Conservation (phyloP, 1,140 invertebrate species). For the Cherax destructor region DNA sequence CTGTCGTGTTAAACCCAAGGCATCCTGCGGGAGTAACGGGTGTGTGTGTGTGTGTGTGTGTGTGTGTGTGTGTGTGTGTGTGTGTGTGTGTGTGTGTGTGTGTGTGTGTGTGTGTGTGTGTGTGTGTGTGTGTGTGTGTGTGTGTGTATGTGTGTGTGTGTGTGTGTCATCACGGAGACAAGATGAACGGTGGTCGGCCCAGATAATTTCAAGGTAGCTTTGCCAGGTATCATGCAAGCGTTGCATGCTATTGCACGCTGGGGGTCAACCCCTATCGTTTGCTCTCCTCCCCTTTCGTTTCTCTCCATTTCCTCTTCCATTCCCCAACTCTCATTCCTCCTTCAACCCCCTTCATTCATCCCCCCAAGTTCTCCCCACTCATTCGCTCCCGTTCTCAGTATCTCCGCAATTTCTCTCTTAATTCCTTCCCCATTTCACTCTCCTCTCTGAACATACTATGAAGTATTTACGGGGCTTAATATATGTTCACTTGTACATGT, state of each 20-base stretch:
- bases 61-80: neutral
- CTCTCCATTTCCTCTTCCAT: neutral
- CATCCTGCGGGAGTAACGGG: neutral
- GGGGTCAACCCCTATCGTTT: too few species aligned
- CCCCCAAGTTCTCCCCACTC: too few species aligned
- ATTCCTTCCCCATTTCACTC: too few species aligned
- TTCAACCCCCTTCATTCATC: too few species aligned
- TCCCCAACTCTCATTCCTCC: too few species aligned
- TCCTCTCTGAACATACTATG: too few species aligned
- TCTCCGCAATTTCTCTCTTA: too few species aligned
- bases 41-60: neutral
- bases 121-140: neutral
- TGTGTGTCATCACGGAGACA: neutral
- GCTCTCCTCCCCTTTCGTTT: neutral
- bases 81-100: neutral
- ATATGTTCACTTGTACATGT: too few species aligned
- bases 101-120: constrained; percentile 2
- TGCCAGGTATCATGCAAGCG: neutral
- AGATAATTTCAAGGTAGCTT: neutral
- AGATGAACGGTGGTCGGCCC: neutral
- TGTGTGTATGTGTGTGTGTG: neutral
- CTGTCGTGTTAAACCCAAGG: neutral
- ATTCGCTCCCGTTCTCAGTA: too few species aligned
- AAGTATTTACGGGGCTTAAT: too few species aligned
- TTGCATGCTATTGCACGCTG: neutral